A percentile compares a stretch with the other conserved stretches of the same genome.
Evolutionary conservation across 1,140 invertebrate genomes (phyloP).

Genomic region (Ylistrum balloti): DNA sequence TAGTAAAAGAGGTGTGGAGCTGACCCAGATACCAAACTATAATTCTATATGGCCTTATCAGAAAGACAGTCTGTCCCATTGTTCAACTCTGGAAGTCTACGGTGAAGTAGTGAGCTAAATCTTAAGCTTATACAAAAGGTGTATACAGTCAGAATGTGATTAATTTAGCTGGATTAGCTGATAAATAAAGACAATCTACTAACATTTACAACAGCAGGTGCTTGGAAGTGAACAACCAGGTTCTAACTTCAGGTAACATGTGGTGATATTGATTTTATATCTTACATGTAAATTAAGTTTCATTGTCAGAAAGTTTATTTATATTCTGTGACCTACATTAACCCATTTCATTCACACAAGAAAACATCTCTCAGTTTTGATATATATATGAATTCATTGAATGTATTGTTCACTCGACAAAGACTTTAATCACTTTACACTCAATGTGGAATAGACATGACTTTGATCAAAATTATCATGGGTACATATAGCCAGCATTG

Average conservation of each 20-base stretch:
- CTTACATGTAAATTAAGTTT: background rate
- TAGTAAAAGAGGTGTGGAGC: too few species aligned
- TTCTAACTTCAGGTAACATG: background rate
- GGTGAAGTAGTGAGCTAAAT: background rate
- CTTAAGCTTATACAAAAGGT: background rate
- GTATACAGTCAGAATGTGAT: background rate
- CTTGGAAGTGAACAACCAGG: background rate
- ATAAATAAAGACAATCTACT: background rate
- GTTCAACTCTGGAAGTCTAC: background rate
- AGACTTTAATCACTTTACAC: too few species aligned
- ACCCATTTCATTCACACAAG: background rate
- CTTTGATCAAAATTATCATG: too few species aligned
- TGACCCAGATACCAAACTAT: background rate
- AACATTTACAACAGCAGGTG: background rate
- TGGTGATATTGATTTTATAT: background rate
- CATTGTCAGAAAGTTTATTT: background rate
- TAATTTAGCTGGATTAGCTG: background rate
- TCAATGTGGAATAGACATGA: too few species aligned
- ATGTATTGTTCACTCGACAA: too few species aligned
- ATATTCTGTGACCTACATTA: background rate
- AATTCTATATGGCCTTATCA: background rate
- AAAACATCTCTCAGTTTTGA: background rate
- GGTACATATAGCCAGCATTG: too few species aligned
- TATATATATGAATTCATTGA: too few species aligned
- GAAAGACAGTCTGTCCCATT: background rate